These are phyloP conservation scores for Plagodis dolabraria DNA, from an alignment of 2,888 invertebrate genomes.

Conservation along the genomic window DNA sequence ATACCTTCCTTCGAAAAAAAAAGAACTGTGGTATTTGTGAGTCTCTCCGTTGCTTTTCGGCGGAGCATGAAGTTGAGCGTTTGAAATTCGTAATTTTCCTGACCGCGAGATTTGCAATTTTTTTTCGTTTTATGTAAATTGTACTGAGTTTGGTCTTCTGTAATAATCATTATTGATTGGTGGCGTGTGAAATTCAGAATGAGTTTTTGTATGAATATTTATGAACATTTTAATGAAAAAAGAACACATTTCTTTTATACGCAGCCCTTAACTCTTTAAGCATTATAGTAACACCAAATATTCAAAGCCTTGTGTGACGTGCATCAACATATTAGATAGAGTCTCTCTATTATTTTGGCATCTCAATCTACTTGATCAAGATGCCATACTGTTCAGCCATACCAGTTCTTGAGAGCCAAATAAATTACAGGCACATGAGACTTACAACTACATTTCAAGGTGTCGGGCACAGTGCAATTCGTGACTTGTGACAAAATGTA, in stretches of 20 bases:
- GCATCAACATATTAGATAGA: no score
- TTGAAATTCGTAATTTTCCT: constrained; percentile 66
- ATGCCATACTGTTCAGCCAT: no score
- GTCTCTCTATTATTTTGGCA: no score
- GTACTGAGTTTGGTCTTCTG: constrained; percentile 50
- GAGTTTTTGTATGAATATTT: constrained; percentile 35
- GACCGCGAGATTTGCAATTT: constrained; percentile 66
- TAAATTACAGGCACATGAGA: no score
- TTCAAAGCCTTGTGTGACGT: no score
- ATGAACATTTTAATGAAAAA: constrained; percentile 20
- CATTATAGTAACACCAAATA: no score
- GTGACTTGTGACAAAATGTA: no score
- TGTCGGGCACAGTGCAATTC: no score
- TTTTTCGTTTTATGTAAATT: constrained; percentile 71
- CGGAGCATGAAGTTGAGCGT: constrained; percentile 75
- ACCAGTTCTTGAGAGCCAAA: no score
- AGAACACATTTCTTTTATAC: neutral
- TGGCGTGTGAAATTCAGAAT: constrained; percentile 44
- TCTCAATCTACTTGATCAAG: no score
- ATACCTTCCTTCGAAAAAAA: constrained; percentile 66
- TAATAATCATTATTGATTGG: constrained; percentile 53
- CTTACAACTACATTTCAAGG: no score
- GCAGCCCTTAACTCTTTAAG: no score
- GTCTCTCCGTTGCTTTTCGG: constrained; percentile 75
- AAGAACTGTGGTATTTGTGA: constrained; percentile 69